These are phyloP conservation scores for Sesamia inferens DNA, from an alignment of 2,888 invertebrate species.

Conservation along the genomic window DNA sequence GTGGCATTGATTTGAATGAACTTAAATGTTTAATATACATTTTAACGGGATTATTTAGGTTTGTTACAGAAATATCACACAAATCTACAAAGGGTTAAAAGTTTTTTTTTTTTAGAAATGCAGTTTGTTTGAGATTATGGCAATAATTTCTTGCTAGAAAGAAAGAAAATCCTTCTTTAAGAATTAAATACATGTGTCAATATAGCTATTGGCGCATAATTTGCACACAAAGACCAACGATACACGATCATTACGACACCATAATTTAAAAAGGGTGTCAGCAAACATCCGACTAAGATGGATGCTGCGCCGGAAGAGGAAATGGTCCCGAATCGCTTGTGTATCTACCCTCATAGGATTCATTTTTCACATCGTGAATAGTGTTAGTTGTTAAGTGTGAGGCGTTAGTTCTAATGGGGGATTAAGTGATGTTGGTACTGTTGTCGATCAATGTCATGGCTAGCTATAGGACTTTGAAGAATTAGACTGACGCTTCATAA, in stretches of 20 bases:
- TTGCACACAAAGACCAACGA: conserved; percentile 23
- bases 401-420: conserved; percentile 68
- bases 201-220: conserved; percentile 2
- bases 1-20: too few relatives aligned
- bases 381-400: conserved; percentile 61
- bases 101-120: too few relatives aligned
- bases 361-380: conserved; percentile 82
- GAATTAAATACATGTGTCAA: conserved; percentile 1
- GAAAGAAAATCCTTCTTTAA: background rate
- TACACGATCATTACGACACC: conserved; percentile 69
- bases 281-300: conserved; percentile 84
- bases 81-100: too few relatives aligned
- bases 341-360: conserved; percentile 81
- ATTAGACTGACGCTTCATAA: background rate
- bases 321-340: conserved; percentile 81
- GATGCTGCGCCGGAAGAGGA: conserved; percentile 82
- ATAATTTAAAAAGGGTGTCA: conserved; percentile 85
- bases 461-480: background rate
- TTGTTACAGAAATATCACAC: too few relatives aligned
- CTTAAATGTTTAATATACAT: too few relatives aligned
- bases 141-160: background rate
- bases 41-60: too few relatives aligned
- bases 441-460: conserved; percentile 25
- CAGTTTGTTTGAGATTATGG: background rate
- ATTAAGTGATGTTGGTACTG: conserved; percentile 61